Evolutionary conservation across 2,888 invertebrate species (phyloP), one percentile per base, ranked within the genome.

Genomic region (Tipula lateralis): DNA sequence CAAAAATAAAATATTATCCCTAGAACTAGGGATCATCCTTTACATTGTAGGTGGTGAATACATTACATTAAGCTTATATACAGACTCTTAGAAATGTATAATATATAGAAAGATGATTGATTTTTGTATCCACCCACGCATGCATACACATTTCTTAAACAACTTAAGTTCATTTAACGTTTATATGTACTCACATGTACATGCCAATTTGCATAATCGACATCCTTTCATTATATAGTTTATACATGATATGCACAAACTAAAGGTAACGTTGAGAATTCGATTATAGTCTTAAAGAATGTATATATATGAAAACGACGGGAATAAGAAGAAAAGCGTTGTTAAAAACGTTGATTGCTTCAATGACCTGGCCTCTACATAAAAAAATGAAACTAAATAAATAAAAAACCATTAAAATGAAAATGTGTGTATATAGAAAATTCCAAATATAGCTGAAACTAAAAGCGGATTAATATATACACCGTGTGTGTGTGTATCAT

Each of bases 391-490:
- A n/a, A n/a, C n/a, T n/a, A n/a, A n/a, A n/a, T n/a, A 66, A 66
- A 19, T 24, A 1, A 19, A 66, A 66, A 24, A 12, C 24, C 66
- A 66, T 66, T 66, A 66, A 66, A 66, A 66, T 66, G 66, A 24
- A 66, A 66, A 66, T 24, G 66, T 66, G 24, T 9, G 66, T 19
- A 66, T 66, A 66, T 24, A 66, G 66, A 66, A 66, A 66, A 66
- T 24, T 66, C 66, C 66, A 66, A 66, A 66, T 66, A 24, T 66
- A 66, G 66, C 66, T 66, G 12, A 66, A 24, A 66, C 66, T 66
- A 66, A 66, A 66, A 66, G 66, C 66, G 66, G 66, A 66, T 66
- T 66, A 66, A 66, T 66, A 24, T 66, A 50, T 19, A 50, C 50
- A 50, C 4, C 3, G 16, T 19, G n/a, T 19, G 16, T 19, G 2